Percentiles rank a stretch among this genome's conserved stretches.
Conservation (phyloP, 2,888 invertebrate species). For the Isotomurus palustris region DNA sequence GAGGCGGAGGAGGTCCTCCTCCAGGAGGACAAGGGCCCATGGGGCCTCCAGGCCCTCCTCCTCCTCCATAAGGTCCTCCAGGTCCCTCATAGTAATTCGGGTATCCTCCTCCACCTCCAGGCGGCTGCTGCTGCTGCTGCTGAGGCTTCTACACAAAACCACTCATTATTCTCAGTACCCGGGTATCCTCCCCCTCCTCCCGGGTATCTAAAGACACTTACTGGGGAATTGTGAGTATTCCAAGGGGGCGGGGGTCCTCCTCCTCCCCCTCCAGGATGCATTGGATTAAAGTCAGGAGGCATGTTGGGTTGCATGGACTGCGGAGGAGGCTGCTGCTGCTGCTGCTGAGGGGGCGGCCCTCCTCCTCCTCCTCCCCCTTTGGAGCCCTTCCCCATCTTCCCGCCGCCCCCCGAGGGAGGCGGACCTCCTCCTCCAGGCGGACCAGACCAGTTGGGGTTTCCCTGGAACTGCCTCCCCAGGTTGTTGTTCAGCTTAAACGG, state of each 20-base stretch:
- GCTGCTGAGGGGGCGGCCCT: conserved; percentile 3
- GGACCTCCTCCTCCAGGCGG: too few relatives aligned
- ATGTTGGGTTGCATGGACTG: too few relatives aligned
- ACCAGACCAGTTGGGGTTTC: conserved; percentile 42
- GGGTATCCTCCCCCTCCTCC: background rate
- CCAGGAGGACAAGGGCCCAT: conserved; percentile 21
- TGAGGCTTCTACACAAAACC: conserved; percentile 35
- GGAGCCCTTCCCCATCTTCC: conserved; percentile 38
- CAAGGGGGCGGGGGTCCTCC: conserved; percentile 35
- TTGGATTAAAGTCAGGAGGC: conserved; percentile 44
- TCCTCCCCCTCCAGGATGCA: conserved; percentile 39
- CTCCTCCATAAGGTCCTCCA: conserved; percentile 14
- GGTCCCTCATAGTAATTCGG: conserved; percentile 44
- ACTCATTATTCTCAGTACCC: background rate
- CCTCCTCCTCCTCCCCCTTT: conserved; percentile 22
- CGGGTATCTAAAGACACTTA: conserved; percentile 14
- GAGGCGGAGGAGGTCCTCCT: conserved; percentile 26
- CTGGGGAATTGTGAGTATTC: conserved; percentile 44
- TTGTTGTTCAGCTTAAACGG: conserved; percentile 85
- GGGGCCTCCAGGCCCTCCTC: conserved; percentile 44
- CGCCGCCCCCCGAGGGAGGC: conserved; percentile 31
- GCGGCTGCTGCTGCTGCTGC: conserved; percentile 40
- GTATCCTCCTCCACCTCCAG: too few relatives aligned
- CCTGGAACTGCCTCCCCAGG: conserved; percentile 53
- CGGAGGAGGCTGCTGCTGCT: conserved; percentile 30